Evolutionary conservation across 2,797 vertebrate genomes (phyloP).

Genomic region (Channallabes apus): DNA sequence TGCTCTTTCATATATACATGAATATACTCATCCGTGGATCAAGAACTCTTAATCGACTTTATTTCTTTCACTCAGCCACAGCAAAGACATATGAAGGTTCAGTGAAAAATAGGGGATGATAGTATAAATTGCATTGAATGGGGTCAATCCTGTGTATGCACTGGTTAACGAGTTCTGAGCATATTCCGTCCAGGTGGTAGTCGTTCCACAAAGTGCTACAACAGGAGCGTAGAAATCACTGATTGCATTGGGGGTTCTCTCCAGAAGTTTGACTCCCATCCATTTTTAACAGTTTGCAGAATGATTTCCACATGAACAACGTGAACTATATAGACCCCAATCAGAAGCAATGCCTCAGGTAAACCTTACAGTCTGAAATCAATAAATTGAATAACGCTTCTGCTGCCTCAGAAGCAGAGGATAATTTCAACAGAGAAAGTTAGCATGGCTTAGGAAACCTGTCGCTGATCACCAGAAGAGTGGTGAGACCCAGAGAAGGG

Average conservation of each 20-base stretch:
- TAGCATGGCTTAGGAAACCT: slow-evolving; percentile 8
- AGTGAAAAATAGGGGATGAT: not conserved
- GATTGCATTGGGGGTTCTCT: not conserved
- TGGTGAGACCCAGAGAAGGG: not conserved
- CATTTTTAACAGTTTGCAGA: slow-evolving; percentile 15
- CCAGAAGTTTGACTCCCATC: not conserved
- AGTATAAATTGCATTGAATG: not conserved
- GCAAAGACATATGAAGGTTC: not conserved
- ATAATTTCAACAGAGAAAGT: slow-evolving; percentile 11
- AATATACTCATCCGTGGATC: not conserved
- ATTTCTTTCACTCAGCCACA: not conserved
- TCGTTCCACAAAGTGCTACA: not conserved
- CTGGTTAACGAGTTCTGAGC: slow-evolving; percentile 18
- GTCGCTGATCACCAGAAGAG: not conserved
- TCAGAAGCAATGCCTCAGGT: slow-evolving; percentile 14
- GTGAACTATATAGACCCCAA: slow-evolving; percentile 22
- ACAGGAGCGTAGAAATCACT: not conserved
- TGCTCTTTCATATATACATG: not conserved
- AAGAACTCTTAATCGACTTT: not conserved
- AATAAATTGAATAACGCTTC: slow-evolving; percentile 5
- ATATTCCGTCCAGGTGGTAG: not conserved
- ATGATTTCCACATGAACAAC: slow-evolving; percentile 3
- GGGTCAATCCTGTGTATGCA: not conserved
- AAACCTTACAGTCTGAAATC: slow-evolving; percentile 10
- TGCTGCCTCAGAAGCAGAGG: not conserved